phyloP scores from a whole-genome alignment of 2,888 invertebrate species.

The Callimorpha dominula region DNA sequence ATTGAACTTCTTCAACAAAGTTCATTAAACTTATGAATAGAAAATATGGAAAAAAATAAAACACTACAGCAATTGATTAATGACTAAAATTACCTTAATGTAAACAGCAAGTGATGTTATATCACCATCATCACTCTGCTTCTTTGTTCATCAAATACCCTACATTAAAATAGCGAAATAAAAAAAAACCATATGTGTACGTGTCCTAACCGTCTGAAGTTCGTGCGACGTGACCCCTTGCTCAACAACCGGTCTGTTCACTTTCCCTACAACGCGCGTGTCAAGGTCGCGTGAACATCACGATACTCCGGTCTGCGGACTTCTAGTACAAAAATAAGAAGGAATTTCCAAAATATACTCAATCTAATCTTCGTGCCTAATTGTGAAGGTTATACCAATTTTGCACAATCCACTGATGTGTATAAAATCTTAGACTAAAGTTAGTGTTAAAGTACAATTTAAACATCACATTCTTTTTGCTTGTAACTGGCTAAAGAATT shows the following conservation, averaged over 20 bases:
- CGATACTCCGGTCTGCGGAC: slow-evolving; percentile 53
- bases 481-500: too few species aligned
- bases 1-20: too few species aligned
- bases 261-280: slow-evolving; percentile 78
- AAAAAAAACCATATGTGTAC: slow-evolving; percentile 22
- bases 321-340: slow-evolving; percentile 46
- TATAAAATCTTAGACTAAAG: background rate
- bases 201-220: slow-evolving; percentile 48
- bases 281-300: slow-evolving; percentile 79
- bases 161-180: background rate
- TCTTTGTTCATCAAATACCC: background rate
- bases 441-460: too few species aligned
- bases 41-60: too few species aligned
- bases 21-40: too few species aligned
- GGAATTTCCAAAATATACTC: slow-evolving; percentile 46
- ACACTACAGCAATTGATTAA: too few species aligned
- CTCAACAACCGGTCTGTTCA: slow-evolving; percentile 80
- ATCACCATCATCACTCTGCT: background rate
- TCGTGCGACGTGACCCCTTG: slow-evolving; percentile 64
- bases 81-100: background rate
- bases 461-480: too few species aligned
- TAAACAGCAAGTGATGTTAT: background rate
- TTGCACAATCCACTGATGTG: slow-evolving; percentile 29
- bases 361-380: slow-evolving; percentile 34
- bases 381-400: slow-evolving; percentile 38